phyloP scores from a whole-genome alignment of 2,888 invertebrate genomes.

The Ecliptopera silaceata region DNA sequence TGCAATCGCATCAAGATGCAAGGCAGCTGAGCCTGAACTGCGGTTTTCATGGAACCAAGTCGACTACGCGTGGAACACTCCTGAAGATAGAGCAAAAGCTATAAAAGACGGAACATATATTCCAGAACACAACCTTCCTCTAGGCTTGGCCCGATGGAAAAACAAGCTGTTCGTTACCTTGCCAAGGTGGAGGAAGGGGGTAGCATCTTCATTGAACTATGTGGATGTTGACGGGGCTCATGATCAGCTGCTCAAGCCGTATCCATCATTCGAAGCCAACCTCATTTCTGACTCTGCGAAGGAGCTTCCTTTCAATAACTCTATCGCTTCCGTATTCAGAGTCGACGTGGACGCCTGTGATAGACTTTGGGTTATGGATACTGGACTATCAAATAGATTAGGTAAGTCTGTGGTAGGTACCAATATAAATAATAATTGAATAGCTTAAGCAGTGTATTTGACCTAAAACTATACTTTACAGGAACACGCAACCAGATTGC shows the following conservation, averaged over 20 bases:
- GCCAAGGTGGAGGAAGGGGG: slow-evolving; percentile 88
- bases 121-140: slow-evolving; percentile 86
- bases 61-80: slow-evolving; percentile 86
- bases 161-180: slow-evolving; percentile 88
- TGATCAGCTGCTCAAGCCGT: slow-evolving; percentile 89
- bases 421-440: no score
- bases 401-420: no score
- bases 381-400: slow-evolving; percentile 89
- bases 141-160: slow-evolving; percentile 88
- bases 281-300: slow-evolving; percentile 84
- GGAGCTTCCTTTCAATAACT: slow-evolving; percentile 79
- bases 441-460: no score
- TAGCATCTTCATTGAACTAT: slow-evolving; percentile 87
- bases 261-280: slow-evolving; percentile 91
- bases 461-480: no score
- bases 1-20: slow-evolving; percentile 54
- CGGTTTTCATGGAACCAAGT: slow-evolving; percentile 88
- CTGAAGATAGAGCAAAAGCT: slow-evolving; percentile 83
- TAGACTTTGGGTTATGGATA: slow-evolving; percentile 92
- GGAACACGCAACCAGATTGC: slow-evolving; percentile 81
- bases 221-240: slow-evolving; percentile 84
- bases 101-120: slow-evolving; percentile 84
- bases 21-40: slow-evolving; percentile 81
- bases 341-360: slow-evolving; percentile 89
- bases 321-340: slow-evolving; percentile 89